Base-by-base conservation (phyloP, 1,140 invertebrate genomes). In the Himalopsyche phryganea region DNA sequence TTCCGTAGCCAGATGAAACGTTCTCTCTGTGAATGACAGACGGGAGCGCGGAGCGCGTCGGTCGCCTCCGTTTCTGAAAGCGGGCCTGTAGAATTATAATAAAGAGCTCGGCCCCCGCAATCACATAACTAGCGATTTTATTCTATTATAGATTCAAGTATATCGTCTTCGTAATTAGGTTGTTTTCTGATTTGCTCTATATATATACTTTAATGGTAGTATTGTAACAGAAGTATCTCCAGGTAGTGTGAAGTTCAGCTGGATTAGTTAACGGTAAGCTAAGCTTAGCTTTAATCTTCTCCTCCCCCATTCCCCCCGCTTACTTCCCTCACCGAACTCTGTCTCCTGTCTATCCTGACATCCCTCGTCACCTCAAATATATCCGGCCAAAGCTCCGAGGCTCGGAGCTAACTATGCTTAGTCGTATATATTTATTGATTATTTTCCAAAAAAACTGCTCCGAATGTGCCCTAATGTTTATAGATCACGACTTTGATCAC, bases 311-410 rank as follows among this genome's bases (percentile, higher is more conserved):
- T 47, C 45, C 44, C 49, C 17, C 20, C 15, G 20, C 20, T 23
- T 18, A n/a, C 44, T 18, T 23, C 44, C 18, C 10, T 28, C 23
- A 28, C 23, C 23, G 23, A 28, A 28, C 23, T 28, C 23, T 28
- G 23, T 28, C 23, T 28, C 23, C 23, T 9, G 23, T 28, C 23
- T 28, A n/a, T 46, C 44, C 20, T 18, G 40, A 50, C 46, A 46
- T 60, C 41, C 52, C 51, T 55, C 52, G 52, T 60, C 58, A 50
- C 58, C 58, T 55, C 51, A 50, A 20, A 60, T 49, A 50, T 46
- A 60, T 60, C 58, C 58, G 58, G 58, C 58, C 58, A 60, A 60
- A 32, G 58, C 58, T 55, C 58, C 58, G 52, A 49, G 41, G 50
- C 50, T 53, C 58, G 58, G 58, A 44, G 58, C 58, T 60, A 32